phyloP scores from a whole-genome alignment of 2,113 vertebrate species.

The Microcebus lehilahytsara region DNA sequence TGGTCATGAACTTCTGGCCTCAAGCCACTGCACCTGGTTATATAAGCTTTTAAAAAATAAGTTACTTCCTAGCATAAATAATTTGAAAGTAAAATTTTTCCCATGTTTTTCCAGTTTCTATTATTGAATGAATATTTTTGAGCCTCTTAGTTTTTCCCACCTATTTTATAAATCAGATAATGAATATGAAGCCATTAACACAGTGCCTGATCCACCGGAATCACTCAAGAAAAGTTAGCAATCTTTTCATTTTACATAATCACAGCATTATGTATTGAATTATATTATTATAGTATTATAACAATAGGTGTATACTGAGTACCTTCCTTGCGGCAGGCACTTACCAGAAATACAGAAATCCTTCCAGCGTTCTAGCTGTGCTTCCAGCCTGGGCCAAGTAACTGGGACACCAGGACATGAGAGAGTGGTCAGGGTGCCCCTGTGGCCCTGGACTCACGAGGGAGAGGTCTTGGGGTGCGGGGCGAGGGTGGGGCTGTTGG shows the following conservation, averaged over 20 bases:
- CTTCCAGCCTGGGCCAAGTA: not conserved
- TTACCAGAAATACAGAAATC: not conserved
- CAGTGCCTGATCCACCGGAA: not conserved
- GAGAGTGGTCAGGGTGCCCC: not conserved
- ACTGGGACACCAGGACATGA: not conserved
- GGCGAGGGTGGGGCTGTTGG: too few species aligned
- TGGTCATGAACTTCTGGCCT: too few species aligned
- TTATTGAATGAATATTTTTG: not conserved
- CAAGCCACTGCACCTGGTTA: too few species aligned
- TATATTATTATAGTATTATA: not conserved
- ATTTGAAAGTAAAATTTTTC: not conserved
- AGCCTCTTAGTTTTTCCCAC: not conserved
- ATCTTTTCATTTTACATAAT: not conserved
- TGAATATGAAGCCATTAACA: not conserved
- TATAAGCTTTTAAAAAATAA: not conserved
- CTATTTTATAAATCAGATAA: not conserved
- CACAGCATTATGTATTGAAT: not conserved
- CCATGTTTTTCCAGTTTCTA: not conserved
- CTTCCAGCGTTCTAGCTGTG: not conserved
- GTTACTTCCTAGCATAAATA: not conserved
- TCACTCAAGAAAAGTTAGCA: not conserved
- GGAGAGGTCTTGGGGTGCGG: not conserved
- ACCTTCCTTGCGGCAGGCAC: not conserved
- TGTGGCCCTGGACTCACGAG: not conserved
- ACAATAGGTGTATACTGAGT: not conserved